Evolutionary conservation across 2,113 vertebrate genomes (phyloP).

Genomic region (Smithornis capensis): DNA sequence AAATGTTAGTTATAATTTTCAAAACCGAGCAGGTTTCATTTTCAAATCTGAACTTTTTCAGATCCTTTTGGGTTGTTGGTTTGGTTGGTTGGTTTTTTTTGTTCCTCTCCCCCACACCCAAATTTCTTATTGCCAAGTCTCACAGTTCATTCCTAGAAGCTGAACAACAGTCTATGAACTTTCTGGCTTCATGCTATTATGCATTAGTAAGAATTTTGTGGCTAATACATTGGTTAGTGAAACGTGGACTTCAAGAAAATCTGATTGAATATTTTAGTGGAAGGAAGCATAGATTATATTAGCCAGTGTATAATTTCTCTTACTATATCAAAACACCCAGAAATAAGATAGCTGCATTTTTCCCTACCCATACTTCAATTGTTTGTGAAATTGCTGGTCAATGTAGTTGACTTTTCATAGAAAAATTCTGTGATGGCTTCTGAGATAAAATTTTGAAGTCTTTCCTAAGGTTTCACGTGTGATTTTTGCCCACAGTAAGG

Average conservation of each 20-base stretch:
- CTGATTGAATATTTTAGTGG: not conserved
- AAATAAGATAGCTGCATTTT: not conserved
- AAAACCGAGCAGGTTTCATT: not conserved
- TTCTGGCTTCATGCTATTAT: not conserved
- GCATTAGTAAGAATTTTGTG: not conserved
- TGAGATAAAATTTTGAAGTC: not conserved
- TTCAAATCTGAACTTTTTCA: not conserved
- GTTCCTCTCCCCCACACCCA: no score
- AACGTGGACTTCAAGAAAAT: not conserved
- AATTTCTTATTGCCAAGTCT: not conserved
- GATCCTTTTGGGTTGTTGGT: not conserved
- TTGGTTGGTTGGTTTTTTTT: fast-evolving
- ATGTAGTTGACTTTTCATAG: not conserved
- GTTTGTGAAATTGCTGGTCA: not conserved
- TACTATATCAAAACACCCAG: not conserved
- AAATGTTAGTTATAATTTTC: not conserved
- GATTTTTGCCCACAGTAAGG: not conserved
- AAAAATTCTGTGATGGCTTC: not conserved
- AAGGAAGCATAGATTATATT: not conserved
- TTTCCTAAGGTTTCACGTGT: not conserved
- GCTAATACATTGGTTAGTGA: not conserved
- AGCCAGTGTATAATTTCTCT: not conserved
- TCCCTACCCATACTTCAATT: not conserved
- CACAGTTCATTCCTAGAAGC: not conserved
- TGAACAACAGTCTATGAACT: not conserved